phyloP scores from a whole-genome alignment of 2,113 vertebrate genomes.

The Chaetodon trifascialis region DNA sequence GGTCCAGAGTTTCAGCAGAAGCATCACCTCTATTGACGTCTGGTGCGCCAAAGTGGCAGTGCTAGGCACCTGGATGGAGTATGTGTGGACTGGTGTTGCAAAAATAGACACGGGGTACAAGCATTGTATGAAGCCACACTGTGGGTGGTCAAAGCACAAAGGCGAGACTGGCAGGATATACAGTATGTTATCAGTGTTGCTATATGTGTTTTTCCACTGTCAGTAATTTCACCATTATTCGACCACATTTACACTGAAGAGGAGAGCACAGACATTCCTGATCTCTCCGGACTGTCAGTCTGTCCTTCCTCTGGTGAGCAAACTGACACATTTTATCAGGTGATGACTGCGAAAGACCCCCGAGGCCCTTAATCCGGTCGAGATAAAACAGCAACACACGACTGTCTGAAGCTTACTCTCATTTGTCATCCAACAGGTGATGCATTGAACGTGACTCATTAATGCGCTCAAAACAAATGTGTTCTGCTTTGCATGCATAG shows the following conservation, averaged over 20 bases:
- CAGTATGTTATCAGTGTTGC: not conserved
- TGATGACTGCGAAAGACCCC: slow-evolving; percentile 11
- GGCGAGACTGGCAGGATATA: not conserved
- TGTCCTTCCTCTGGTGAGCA: slow-evolving; percentile 1
- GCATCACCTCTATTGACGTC: not conserved
- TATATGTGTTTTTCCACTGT: not conserved
- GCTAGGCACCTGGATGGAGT: slow-evolving; percentile 6
- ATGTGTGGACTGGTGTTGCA: not conserved
- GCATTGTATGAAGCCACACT: not conserved
- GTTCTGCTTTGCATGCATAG: slow-evolving; percentile 14
- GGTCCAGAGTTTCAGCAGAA: slow-evolving; percentile 23
- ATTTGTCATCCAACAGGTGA: slow-evolving; percentile 2
- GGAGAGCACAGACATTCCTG: not conserved
- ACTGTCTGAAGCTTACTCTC: slow-evolving; percentile 1
- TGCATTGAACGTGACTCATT: not conserved
- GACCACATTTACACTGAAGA: not conserved
- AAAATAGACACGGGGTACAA: not conserved
- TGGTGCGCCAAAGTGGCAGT: slow-evolving; percentile 31
- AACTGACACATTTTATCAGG: slow-evolving; percentile 22
- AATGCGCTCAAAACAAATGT: slow-evolving; percentile 9
- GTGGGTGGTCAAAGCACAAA: not conserved
- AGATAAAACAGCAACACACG: slow-evolving; percentile 10
- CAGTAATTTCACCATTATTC: slow-evolving; percentile 4
- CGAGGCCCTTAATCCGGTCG: not conserved
- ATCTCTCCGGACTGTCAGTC: not conserved